These are phyloP conservation scores for Dysdera silvatica DNA, from an alignment of 1,140 invertebrate species.

Conservation along the genomic window DNA sequence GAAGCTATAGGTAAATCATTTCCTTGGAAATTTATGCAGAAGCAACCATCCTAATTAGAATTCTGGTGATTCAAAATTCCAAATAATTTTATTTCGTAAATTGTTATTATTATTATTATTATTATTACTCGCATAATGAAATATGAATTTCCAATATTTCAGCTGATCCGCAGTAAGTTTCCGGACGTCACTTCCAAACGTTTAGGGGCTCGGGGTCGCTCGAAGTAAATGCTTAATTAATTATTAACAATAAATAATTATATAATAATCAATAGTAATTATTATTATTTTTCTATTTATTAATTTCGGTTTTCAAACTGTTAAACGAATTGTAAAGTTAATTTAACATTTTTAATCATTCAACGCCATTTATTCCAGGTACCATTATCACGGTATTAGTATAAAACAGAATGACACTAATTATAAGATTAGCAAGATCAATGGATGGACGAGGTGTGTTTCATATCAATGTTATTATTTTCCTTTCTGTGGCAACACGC, in stretches of 20 bases:
- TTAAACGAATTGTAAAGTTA: too few species aligned
- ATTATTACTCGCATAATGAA: too few species aligned
- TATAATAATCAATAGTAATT: background rate
- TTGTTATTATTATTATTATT: too few species aligned
- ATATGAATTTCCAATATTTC: slow-evolving; percentile 19
- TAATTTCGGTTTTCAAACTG: too few species aligned
- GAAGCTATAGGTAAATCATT: too few species aligned
- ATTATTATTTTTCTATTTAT: too few species aligned
- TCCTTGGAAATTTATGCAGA: too few species aligned
- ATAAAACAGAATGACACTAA: slow-evolving; percentile 5
- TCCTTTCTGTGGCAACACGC: background rate
- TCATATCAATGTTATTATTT: background rate
- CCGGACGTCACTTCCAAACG: slow-evolving; percentile 50
- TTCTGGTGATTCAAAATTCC: too few species aligned
- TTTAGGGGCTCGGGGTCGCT: slow-evolving; percentile 52
- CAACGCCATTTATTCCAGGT: slow-evolving; percentile 24
- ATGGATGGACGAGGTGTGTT: background rate
- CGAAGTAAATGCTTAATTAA: slow-evolving; percentile 39
- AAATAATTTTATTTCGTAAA: too few species aligned
- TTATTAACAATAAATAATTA: background rate
- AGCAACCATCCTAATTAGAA: too few species aligned
- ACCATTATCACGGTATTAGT: slow-evolving; percentile 29
- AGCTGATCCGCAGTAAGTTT: slow-evolving; percentile 54
- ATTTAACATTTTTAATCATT: background rate
- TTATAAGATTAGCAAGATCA: background rate